Conservation (phyloP, 1,140 invertebrate species). For the Nephotettix cincticeps region DNA sequence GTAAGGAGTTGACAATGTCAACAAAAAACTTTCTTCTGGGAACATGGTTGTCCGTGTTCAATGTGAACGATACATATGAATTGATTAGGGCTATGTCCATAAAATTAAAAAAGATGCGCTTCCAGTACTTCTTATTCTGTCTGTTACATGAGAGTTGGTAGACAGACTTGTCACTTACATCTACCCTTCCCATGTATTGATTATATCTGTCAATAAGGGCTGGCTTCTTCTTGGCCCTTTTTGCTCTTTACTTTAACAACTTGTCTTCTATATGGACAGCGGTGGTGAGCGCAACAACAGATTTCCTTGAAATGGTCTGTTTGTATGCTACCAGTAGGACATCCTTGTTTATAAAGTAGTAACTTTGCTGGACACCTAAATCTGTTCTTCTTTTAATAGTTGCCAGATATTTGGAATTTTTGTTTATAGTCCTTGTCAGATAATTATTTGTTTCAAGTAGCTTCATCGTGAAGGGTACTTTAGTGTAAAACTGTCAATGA, state of each 20-base stretch:
- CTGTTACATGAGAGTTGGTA: neutral
- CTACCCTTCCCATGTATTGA: neutral
- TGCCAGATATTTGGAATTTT: neutral
- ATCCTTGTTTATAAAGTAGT: neutral
- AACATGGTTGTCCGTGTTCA: neutral
- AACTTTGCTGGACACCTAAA: neutral
- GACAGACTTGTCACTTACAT: neutral
- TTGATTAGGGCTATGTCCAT: neutral
- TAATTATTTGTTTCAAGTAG: neutral
- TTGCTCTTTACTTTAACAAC: neutral
- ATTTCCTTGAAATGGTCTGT: neutral
- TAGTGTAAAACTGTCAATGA: constrained; percentile 12
- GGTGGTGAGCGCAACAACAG: neutral
- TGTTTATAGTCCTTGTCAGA: neutral
- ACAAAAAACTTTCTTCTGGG: neutral
- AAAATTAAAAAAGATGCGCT: neutral
- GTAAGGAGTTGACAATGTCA: neutral
- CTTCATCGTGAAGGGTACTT: neutral
- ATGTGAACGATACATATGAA: neutral
- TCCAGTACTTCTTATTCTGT: neutral
- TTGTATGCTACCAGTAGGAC: neutral
- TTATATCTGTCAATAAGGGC: neutral
- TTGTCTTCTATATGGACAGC: neutral
- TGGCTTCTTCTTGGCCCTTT: neutral
- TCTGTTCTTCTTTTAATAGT: neutral